These are phyloP conservation scores for Drosophila paulistorum DNA, from an alignment of 1,140 invertebrate species.

Conservation along the genomic window DNA sequence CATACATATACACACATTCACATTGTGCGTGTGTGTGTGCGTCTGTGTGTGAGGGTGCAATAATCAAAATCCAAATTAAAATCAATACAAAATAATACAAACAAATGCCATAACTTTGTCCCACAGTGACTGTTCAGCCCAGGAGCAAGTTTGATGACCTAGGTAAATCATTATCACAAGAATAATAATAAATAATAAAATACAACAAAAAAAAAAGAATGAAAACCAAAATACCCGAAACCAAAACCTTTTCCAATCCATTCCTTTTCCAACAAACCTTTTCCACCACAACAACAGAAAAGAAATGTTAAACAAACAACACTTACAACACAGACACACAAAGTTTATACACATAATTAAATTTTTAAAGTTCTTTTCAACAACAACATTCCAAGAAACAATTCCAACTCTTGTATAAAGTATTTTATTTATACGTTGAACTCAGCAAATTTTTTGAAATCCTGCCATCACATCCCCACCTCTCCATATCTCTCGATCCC, in stretches of 20 bases:
- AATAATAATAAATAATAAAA: slow-evolving; percentile 29
- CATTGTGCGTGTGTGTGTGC: slow-evolving; percentile 26
- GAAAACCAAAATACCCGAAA: slow-evolving; percentile 25
- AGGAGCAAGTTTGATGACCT: slow-evolving; percentile 89
- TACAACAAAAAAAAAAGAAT: slow-evolving; percentile 20
- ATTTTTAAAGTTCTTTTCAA: slow-evolving; percentile 57
- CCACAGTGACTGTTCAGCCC: slow-evolving; percentile 88
- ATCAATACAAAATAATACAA: slow-evolving; percentile 73
- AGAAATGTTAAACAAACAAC: slow-evolving; percentile 10
- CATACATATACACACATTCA: slow-evolving; percentile 1
- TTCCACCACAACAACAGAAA: no score
- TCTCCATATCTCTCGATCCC: slow-evolving; percentile 2
- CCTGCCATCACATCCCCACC: slow-evolving; percentile 30
- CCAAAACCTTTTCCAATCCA: background rate
- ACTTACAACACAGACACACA: slow-evolving; percentile 39
- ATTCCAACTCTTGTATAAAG: slow-evolving; percentile 64
- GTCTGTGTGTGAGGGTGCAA: slow-evolving; percentile 36
- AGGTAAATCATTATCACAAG: slow-evolving; percentile 85
- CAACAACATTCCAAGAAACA: slow-evolving; percentile 24
- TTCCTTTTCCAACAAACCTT: background rate
- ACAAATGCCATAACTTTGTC: slow-evolving; percentile 79
- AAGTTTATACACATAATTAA: slow-evolving; percentile 39
- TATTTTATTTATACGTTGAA: slow-evolving; percentile 57
- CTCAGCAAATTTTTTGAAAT: slow-evolving; percentile 40
- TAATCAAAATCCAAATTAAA: slow-evolving; percentile 52